Base-by-base conservation (phyloP, 2,113 vertebrate genomes). In the Coturnix japonica region DNA sequence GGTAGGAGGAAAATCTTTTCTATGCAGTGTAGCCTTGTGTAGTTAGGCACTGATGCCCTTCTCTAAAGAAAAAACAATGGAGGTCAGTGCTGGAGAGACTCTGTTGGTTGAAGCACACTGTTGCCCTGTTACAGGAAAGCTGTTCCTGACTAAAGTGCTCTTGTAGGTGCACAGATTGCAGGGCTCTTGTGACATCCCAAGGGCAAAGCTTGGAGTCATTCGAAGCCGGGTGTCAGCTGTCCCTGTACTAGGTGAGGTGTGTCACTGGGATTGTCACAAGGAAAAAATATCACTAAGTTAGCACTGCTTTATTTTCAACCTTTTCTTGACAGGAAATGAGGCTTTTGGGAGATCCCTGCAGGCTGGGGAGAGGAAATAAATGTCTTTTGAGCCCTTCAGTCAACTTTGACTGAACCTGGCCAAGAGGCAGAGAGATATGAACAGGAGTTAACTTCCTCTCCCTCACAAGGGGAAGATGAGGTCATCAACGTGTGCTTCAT, bases 201-300 rank as follows among this genome's bases (percentile, higher is more conserved):
- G 90, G 94, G 78, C 83, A 89, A 85, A 94, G 57, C 83, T 78
- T 74, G 28, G 65, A 81, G 88, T 90, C 83, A 94, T 90, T 41
- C 47, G 86, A 91, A 91, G 71, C 77, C 72, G 0, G 12, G 81
- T 75, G 65, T 91, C 86, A 88, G 81, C 82, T 94, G 80, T 95
- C 81, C 72, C 53, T 91, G 37, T 67, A 70, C 37, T 71, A 72
- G 49, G 7, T 80, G 91, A 85, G 60, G 79, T 53, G 59, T 87
- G 72, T 87, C 65, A 64, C 67, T 87, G 72, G 75, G 91, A 81
- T 91, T 85, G 75, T 94, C 72, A 6, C 73, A 44, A 59, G 71
- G 71, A 39, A 93, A 81, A 93, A 92, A 87, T 93, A 95, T 59
- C 86, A 56, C 43, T 43, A 3, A 76, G 39, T 51, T 77, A 53